Base-by-base conservation (phyloP, 1,140 invertebrate genomes). In the Macrostomum lignano region DNA sequence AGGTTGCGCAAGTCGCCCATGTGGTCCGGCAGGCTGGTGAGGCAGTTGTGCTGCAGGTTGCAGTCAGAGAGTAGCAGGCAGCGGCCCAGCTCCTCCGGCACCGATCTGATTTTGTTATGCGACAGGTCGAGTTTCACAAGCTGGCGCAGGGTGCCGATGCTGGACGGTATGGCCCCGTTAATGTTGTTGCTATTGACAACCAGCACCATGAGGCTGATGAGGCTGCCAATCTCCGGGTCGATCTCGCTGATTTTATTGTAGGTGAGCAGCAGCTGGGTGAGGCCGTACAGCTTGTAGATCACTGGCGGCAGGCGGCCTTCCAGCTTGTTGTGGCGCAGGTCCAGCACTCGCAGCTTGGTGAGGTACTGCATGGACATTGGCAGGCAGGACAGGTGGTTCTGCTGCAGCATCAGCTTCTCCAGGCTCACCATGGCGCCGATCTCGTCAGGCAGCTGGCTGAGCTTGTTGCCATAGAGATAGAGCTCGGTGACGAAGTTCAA, bases 31-130 rank as follows among this genome's bases (percentile, higher is more conserved):
- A 98, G 74, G 60, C 88, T 79, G 13, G 84, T 46, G 11, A 98
- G 63, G 49, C 98, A 86, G 64, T 98, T 98, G 60, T 98, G 88
- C 55, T 96, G 88, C 24, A 98, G 64, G 61, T 98, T 84, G 28
- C 98, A 58, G 7, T 82, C 84, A 21, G 73, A 79, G 21, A 98
- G 58, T 55, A 84, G 75, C 1, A 72, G 62, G 61, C 86, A 96
- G 45, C 84, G 71, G 3, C 91, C 91, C 47, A 98, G n/a, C 48
- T 86, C 79, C n/a, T n/a, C n/a, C n/a, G n/a, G n/a, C n/a, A n/a
- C n/a, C n/a, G n/a, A n/a, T n/a, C n/a, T n/a, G n/a, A n/a, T n/a
- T n/a, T n/a, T n/a, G n/a, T n/a, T n/a, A n/a, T n/a, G n/a, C n/a
- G n/a, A n/a, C n/a, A n/a, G n/a, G n/a, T n/a, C n/a, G n/a, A n/a